Conservation (phyloP, 2,888 invertebrate genomes). For the Eristalis arbustorum region DNA sequence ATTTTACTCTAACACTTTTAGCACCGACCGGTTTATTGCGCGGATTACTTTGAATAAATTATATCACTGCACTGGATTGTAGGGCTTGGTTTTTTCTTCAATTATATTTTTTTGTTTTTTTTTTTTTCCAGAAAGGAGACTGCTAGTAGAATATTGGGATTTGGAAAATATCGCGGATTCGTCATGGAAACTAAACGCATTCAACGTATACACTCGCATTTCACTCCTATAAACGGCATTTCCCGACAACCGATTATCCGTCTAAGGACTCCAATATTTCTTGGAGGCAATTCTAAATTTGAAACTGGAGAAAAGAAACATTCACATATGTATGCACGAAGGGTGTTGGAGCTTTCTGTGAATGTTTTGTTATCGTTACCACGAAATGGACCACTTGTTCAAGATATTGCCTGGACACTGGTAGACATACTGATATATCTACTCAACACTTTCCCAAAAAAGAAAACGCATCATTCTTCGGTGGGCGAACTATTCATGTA, state of each 20-base stretch:
- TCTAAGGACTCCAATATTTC: not conserved
- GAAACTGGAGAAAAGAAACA: not conserved
- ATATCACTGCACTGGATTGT: slow-evolving; percentile 1
- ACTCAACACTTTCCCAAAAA: not conserved
- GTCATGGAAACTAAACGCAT: not conserved
- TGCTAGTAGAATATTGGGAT: not conserved
- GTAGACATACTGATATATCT: not conserved
- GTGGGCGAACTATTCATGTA: slow-evolving; percentile 27
- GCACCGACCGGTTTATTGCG: slow-evolving; percentile 28
- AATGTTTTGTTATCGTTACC: slow-evolving; percentile 55
- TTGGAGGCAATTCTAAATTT: slow-evolving; percentile 13
- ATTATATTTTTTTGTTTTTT: too few relatives aligned
- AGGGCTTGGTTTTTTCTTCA: slow-evolving; percentile 1
- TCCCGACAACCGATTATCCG: slow-evolving; percentile 6
- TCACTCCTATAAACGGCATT: slow-evolving; percentile 15
- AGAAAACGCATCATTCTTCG: not conserved
- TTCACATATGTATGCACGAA: not conserved
- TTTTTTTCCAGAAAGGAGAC: too few relatives aligned
- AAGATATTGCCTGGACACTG: slow-evolving; percentile 25
- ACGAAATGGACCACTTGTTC: slow-evolving; percentile 63
- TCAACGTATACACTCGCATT: not conserved
- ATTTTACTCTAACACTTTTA: slow-evolving; percentile 26
- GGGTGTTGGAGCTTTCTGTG: slow-evolving; percentile 40
- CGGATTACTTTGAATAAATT: slow-evolving; percentile 42
- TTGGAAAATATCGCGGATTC: not conserved